Percentiles rank a stretch among this genome's conserved stretches.
phyloP scores from a whole-genome alignment of 2,888 invertebrate species.

The Ectemnius lituratus region DNA sequence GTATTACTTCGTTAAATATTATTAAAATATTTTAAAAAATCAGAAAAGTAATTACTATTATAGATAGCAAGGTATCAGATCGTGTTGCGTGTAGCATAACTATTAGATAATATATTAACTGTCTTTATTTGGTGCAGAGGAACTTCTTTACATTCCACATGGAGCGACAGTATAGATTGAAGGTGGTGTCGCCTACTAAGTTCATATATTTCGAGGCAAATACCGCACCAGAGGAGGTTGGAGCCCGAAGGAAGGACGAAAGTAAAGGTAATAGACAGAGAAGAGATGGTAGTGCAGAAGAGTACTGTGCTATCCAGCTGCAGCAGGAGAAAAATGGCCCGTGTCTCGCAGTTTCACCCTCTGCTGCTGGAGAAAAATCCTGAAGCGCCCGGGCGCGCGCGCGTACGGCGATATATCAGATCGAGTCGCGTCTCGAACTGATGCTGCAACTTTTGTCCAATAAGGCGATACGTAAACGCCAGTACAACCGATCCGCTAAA shows the following conservation, averaged over 20 bases:
- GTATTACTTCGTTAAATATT: too few relatives aligned
- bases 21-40: too few relatives aligned
- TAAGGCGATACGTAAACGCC: conserved; percentile 64
- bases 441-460: conserved; percentile 71
- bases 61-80: neutral
- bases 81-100: conserved; percentile 17
- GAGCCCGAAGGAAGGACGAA: conserved; percentile 1
- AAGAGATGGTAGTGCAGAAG: conserved; percentile 8
- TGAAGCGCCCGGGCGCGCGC: too few relatives aligned
- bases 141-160: conserved; percentile 18
- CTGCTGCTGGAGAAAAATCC: conserved; percentile 56
- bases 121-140: conserved; percentile 44
- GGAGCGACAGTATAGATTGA: conserved; percentile 57
- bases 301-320: conserved; percentile 58
- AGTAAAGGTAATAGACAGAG: conserved; percentile 10
- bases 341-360: conserved; percentile 61
- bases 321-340: conserved; percentile 69
- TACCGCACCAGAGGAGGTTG: neutral
- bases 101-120: conserved; percentile 53
- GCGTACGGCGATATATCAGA: conserved; percentile 68
- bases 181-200: conserved; percentile 41
- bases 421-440: conserved; percentile 65
- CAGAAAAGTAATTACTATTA: too few relatives aligned
- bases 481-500: conserved; percentile 42
- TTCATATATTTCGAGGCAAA: conserved; percentile 60